A percentile compares a stretch with the other conserved stretches of the same genome.
phyloP scores from a whole-genome alignment of 2,888 invertebrate genomes.

The Ochropleura leucogaster region DNA sequence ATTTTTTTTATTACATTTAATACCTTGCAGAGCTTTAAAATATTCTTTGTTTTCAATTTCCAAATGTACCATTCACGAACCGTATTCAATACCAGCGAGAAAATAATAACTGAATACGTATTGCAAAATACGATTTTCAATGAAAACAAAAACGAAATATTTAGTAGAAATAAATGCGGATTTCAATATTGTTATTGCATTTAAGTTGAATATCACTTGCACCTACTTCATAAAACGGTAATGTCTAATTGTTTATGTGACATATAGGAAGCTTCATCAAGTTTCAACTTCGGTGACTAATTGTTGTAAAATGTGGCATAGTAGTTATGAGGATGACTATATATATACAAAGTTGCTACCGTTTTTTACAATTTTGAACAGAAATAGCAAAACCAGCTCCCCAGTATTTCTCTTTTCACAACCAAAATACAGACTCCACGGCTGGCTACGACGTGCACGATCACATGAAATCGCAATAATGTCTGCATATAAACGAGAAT shows the following conservation, averaged over 20 bases:
- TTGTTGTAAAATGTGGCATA: too few relatives aligned
- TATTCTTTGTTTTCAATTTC: conserved; percentile 50
- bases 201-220: too few relatives aligned
- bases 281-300: not conserved
- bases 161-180: conserved; percentile 12
- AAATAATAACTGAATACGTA: conserved; percentile 39
- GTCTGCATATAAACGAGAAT: conserved; percentile 65
- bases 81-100: conserved; percentile 30
- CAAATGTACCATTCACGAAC: conserved; percentile 14
- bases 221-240: not conserved
- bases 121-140: conserved; percentile 36
- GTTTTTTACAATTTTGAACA: not conserved
- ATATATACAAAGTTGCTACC: too few relatives aligned
- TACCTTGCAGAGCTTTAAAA: conserved; percentile 28
- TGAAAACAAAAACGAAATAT: conserved; percentile 21
- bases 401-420: conserved; percentile 13
- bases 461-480: conserved; percentile 53
- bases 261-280: not conserved
- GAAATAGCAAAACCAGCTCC: conserved; percentile 3
- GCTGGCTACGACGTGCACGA: conserved; percentile 11
- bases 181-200: not conserved
- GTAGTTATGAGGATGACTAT: too few relatives aligned
- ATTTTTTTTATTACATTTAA: conserved; percentile 44
- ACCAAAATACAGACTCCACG: conserved; percentile 24
- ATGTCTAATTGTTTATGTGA: not conserved